These are phyloP conservation scores for Nomia melanderi DNA, from an alignment of 1,140 invertebrate genomes.

Conservation along the genomic window DNA sequence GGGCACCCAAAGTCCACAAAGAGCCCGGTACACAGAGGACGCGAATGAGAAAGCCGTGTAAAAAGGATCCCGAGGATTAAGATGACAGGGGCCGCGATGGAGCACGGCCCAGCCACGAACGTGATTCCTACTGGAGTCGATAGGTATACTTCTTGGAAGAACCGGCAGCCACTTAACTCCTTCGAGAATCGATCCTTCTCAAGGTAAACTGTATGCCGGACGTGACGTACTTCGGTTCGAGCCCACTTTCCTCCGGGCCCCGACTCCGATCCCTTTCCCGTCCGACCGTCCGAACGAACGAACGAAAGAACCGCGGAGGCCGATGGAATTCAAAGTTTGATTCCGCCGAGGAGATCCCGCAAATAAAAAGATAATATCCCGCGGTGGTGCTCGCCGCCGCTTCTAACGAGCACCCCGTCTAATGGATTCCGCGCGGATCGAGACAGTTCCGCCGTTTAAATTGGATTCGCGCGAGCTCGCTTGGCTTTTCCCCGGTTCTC, in stretches of 20 bases:
- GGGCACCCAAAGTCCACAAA: conserved; percentile 62
- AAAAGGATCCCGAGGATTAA: conserved; percentile 72
- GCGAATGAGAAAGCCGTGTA: conserved; percentile 70
- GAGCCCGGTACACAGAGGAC: conserved; percentile 59
- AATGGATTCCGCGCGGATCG: conserved; percentile 6
- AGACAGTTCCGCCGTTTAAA: no score
- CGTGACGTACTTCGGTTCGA: conserved; percentile 54
- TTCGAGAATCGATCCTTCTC: conserved; percentile 54
- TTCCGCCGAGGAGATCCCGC: neutral
- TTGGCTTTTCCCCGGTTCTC: no score
- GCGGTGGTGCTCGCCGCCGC: neutral
- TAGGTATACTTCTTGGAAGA: conserved; percentile 59
- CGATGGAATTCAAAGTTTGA: conserved; percentile 23
- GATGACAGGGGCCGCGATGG: conserved; percentile 68
- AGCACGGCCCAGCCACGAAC: conserved; percentile 54
- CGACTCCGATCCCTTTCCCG: neutral
- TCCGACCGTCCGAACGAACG: neutral
- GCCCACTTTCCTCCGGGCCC: conserved; percentile 40
- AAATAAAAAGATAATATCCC: conserved; percentile 27
- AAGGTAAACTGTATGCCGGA: conserved; percentile 58
- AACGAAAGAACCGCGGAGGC: neutral
- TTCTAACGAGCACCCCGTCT: neutral
- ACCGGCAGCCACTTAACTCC: conserved; percentile 57
- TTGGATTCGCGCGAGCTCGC: no score
- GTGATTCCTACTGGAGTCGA: conserved; percentile 67